Conservation (phyloP, 2,888 invertebrate genomes). For the Tanaodytes sp. region DNA sequence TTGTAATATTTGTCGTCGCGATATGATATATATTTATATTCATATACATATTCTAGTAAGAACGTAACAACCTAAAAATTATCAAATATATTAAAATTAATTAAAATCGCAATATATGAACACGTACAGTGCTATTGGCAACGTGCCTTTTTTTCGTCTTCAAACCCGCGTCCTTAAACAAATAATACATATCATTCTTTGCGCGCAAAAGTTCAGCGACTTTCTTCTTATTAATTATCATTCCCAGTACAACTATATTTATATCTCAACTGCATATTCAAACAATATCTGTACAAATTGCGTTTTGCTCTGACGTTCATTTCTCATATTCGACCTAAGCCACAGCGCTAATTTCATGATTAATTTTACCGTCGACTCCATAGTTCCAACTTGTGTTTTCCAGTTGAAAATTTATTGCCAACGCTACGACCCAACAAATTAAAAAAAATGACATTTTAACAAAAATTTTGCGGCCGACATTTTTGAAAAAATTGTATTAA, state of each 20-base stretch:
- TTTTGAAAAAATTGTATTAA: too few species aligned
- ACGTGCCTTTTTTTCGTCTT: slow-evolving; percentile 7
- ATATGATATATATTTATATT: slow-evolving; percentile 7
- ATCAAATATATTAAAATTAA: slow-evolving; percentile 33
- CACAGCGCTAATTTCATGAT: slow-evolving; percentile 57
- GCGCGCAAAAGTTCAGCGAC: slow-evolving; percentile 11
- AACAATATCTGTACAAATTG: slow-evolving; percentile 27
- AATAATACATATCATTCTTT: slow-evolving; percentile 10
- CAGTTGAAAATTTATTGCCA: too few species aligned
- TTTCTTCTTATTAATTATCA: slow-evolving; percentile 17
- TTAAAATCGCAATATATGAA: slow-evolving; percentile 23
- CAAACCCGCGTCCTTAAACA: neutral
- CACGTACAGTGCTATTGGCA: slow-evolving; percentile 25
- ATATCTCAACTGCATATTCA: slow-evolving; percentile 33
- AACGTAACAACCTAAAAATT: slow-evolving; percentile 53
- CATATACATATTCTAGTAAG: slow-evolving; percentile 50
- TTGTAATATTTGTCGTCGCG: slow-evolving; percentile 28
- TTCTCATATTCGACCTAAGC: slow-evolving; percentile 49
- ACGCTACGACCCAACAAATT: too few species aligned
- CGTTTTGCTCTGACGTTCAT: slow-evolving; percentile 1
- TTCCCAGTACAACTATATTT: slow-evolving; percentile 20
- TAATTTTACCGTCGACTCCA: too few species aligned
- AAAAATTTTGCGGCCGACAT: too few species aligned
- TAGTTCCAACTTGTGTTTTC: too few species aligned
- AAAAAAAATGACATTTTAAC: too few species aligned